These are phyloP conservation scores for Upupa epops DNA, from an alignment of 2,113 vertebrate species.

Conservation along the genomic window DNA sequence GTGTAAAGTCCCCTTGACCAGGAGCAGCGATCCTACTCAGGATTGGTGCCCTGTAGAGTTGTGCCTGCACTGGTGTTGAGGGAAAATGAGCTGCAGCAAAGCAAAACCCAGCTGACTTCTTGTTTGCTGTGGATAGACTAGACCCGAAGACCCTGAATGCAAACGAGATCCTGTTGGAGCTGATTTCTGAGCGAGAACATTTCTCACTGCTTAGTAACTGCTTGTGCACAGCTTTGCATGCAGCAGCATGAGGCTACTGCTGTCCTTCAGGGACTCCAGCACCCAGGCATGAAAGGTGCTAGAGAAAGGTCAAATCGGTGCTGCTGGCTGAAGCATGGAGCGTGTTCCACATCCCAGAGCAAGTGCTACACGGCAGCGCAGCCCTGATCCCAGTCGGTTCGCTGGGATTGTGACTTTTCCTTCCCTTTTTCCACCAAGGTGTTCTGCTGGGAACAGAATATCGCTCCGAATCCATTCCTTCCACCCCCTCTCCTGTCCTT, in stretches of 20 bases:
- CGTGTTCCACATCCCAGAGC: background rate
- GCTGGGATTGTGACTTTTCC: background rate
- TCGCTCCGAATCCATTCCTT: constrained; percentile 88
- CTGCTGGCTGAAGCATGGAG: background rate
- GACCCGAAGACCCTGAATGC: background rate
- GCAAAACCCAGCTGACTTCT: background rate
- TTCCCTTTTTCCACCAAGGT: constrained; percentile 71
- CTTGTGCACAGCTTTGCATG: background rate
- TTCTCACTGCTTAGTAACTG: background rate
- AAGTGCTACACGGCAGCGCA: background rate
- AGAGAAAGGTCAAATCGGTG: background rate
- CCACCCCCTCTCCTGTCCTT: constrained; percentile 90
- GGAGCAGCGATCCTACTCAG: background rate
- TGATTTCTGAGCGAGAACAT: background rate
- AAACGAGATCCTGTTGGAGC: background rate
- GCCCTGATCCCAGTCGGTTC: background rate
- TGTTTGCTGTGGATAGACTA: background rate
- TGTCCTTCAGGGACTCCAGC: background rate
- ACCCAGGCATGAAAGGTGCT: background rate
- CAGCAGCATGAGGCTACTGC: background rate
- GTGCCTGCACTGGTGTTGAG: background rate
- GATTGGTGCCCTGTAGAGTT: background rate
- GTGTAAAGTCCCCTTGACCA: background rate
- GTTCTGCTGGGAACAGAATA: constrained; percentile 92
- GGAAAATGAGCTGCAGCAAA: background rate